These are phyloP conservation scores for Halichoerus grypus DNA, from an alignment of 2,113 vertebrate genomes.

Conservation along the genomic window DNA sequence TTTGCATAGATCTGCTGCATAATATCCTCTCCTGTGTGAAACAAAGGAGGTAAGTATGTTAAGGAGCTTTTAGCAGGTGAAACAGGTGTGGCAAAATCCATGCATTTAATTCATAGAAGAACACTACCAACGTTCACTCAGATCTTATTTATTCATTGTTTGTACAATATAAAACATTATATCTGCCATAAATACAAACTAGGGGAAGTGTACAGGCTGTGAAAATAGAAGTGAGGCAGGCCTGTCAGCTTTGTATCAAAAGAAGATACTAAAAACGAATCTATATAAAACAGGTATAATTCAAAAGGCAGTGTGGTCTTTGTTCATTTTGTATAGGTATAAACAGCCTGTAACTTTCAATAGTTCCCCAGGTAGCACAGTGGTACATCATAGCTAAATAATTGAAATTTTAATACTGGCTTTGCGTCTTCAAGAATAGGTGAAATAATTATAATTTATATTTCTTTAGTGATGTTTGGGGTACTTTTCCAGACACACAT, in stretches of 20 bases:
- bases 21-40: background rate
- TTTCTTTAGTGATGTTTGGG: background rate
- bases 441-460: constrained; percentile 27
- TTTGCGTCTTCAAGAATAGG: background rate
- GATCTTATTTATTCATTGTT: background rate
- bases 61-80: background rate
- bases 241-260: background rate
- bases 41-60: background rate
- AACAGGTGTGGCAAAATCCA: background rate
- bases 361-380: background rate
- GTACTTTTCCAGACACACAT: background rate
- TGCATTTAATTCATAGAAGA: background rate
- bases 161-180: background rate
- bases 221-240: background rate
- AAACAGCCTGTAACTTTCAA: background rate
- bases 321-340: background rate
- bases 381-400: background rate
- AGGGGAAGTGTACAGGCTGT: background rate
- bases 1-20: background rate
- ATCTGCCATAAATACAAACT: background rate
- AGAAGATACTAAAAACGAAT: background rate
- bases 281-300: background rate
- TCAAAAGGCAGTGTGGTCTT: background rate
- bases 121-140: background rate
- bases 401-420: background rate